phyloP scores from a whole-genome alignment of 2,113 vertebrate genomes.

The Leptodactylus fuscus region DNA sequence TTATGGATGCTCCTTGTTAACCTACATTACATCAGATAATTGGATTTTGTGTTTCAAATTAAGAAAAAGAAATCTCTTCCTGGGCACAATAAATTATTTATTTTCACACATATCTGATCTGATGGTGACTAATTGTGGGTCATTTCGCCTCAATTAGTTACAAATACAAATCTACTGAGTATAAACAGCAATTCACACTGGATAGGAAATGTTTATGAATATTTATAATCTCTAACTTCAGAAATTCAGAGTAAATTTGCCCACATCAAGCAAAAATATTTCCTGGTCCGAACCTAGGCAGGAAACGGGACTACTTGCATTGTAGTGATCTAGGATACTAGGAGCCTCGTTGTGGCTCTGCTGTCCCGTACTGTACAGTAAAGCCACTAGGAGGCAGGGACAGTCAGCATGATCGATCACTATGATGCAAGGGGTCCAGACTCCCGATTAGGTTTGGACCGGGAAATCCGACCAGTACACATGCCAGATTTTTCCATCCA shows the following conservation, averaged over 20 bases:
- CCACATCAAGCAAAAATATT: background rate
- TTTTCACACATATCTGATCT: background rate
- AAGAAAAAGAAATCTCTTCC: background rate
- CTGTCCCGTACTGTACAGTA: too few relatives aligned
- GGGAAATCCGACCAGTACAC: too few relatives aligned
- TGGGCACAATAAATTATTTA: background rate
- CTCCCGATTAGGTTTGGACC: too few relatives aligned
- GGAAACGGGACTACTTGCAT: too few relatives aligned
- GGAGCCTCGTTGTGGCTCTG: too few relatives aligned
- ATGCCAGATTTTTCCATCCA: too few relatives aligned
- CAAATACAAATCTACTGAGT: background rate
- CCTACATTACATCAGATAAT: slow-evolving; percentile 10
- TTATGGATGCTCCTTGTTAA: background rate
- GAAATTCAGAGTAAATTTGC: background rate
- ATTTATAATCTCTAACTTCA: background rate
- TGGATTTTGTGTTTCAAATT: slow-evolving; percentile 22
- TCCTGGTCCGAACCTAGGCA: too few relatives aligned
- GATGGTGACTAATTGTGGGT: slow-evolving; percentile 10
- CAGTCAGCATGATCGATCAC: too few relatives aligned
- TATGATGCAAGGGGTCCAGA: too few relatives aligned
- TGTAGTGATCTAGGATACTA: too few relatives aligned
- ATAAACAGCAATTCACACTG: slow-evolving; percentile 7
- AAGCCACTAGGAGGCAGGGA: too few relatives aligned
- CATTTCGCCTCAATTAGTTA: background rate
- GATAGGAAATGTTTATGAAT: background rate